phyloP scores from a whole-genome alignment of 2,797 vertebrate genomes.

The Fistularia tabacaria region DNA sequence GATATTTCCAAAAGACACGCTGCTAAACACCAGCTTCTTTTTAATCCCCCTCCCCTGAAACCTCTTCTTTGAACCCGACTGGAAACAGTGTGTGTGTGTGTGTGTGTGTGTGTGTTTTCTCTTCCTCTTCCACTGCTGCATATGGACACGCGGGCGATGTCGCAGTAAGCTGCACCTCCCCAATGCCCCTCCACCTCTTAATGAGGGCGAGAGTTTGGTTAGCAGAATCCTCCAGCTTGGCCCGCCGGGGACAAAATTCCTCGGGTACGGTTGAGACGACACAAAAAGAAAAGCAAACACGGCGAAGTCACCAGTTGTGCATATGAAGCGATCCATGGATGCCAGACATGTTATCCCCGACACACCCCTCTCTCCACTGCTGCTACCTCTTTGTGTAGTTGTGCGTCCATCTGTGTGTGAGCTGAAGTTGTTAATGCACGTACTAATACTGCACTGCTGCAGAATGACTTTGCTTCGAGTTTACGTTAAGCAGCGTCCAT shows the following conservation, averaged over 20 bases:
- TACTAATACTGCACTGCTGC: constrained; percentile 29
- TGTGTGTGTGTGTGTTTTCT: constrained; percentile 52
- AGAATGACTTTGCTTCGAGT: constrained; percentile 44
- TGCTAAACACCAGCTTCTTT: no score
- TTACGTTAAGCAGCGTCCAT: background rate
- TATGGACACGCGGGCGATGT: constrained; percentile 74
- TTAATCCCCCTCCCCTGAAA: no score
- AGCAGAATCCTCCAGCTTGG: constrained; percentile 99
- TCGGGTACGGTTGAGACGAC: constrained; percentile 85
- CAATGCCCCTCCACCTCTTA: constrained; percentile 98
- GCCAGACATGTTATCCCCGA: constrained; percentile 46
- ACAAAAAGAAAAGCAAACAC: background rate
- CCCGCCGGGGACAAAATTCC: constrained; percentile 98
- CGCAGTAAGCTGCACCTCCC: constrained; percentile 99
- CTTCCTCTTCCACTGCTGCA: constrained; percentile 95
- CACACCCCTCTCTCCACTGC: no score
- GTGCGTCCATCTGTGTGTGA: no score
- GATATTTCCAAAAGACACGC: no score
- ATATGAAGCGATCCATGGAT: constrained; percentile 89
- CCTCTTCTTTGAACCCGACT: constrained; percentile 30
- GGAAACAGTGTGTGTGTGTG: constrained; percentile 39
- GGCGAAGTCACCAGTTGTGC: constrained; percentile 48
- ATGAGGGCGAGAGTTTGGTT: constrained; percentile 99
- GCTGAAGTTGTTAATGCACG: no score
- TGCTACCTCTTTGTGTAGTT: no score